Percentiles rank a stretch among this genome's conserved stretches.
phyloP scores from a whole-genome alignment of 2,888 invertebrate species.

The Gari tellinella region DNA sequence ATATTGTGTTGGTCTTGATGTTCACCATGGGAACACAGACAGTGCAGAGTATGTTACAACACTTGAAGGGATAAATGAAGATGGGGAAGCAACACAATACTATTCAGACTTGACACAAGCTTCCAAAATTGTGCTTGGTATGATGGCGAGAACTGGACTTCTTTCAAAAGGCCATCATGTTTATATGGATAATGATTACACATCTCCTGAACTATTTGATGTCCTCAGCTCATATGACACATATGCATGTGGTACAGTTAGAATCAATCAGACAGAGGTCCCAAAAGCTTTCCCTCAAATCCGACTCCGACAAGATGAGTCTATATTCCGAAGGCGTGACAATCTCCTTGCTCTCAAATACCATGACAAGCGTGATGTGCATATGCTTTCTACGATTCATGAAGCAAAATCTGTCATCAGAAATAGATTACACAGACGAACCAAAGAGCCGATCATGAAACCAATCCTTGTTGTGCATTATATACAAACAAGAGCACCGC shows the following conservation, averaged over 20 bases:
- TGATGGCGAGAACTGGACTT: conserved; percentile 3
- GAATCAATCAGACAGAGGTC: conserved; percentile 27
- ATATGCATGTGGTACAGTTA: conserved; percentile 41
- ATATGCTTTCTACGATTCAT: conserved; percentile 36
- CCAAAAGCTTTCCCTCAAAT: conserved; percentile 12
- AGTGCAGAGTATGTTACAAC: conserved; percentile 4
- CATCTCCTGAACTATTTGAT: conserved; percentile 33
- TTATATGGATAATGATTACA: too few relatives aligned
- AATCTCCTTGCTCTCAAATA: conserved; percentile 28
- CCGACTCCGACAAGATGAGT: conserved; percentile 19
- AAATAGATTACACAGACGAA: conserved; percentile 9
- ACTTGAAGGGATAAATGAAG: background rate
- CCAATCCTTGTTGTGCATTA: conserved; percentile 17
- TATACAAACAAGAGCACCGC: too few relatives aligned
- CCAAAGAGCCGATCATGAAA: conserved; percentile 18
- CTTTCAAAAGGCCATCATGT: conserved; percentile 15
- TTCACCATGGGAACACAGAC: conserved; percentile 13
- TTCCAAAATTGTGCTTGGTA: conserved; percentile 9
- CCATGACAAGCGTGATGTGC: conserved; percentile 38
- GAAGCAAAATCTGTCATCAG: conserved; percentile 9
- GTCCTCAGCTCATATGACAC: conserved; percentile 25
- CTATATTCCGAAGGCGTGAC: conserved; percentile 12
- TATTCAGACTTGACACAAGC: conserved; percentile 8
- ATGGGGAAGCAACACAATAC: background rate
- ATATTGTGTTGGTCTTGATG: conserved; percentile 10